Percentiles rank a stretch among this genome's conserved stretches.
Conservation (phyloP, 2,797 vertebrate species). For the Etheostoma perlongum region DNA sequence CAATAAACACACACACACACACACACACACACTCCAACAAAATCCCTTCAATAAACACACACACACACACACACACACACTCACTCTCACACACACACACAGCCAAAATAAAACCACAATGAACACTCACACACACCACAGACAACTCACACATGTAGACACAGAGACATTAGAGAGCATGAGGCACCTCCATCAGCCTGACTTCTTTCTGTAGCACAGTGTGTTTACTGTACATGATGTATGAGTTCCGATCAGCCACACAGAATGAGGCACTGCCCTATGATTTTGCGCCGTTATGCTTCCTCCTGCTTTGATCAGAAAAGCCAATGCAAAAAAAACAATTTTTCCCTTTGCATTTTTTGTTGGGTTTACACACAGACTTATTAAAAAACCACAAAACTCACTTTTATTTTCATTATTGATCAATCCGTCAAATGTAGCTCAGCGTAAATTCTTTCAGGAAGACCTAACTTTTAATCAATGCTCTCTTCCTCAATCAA, state of each 20-base stretch:
- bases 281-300: constrained; percentile 3
- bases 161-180: constrained; percentile 11
- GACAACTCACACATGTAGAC: constrained; percentile 16
- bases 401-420: no score
- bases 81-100: not conserved
- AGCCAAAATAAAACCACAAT: no score
- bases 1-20: no score
- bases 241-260: constrained; percentile 15
- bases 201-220: constrained; percentile 39
- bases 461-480: no score
- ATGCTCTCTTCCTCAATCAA: no score
- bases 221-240: constrained; percentile 30
- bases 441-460: no score
- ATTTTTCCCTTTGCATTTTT: no score
- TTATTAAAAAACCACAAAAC: not conserved
- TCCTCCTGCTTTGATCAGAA: not conserved
- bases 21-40: no score
- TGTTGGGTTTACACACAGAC: not conserved
- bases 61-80: constrained; percentile 19
- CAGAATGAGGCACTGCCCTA: constrained; percentile 15
- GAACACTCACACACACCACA: constrained; percentile 6
- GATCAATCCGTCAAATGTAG: no score
- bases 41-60: no score
- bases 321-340: not conserved
- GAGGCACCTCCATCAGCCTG: constrained; percentile 40